Conservation (phyloP, 1,140 invertebrate genomes). For the Drosophila lini region DNA sequence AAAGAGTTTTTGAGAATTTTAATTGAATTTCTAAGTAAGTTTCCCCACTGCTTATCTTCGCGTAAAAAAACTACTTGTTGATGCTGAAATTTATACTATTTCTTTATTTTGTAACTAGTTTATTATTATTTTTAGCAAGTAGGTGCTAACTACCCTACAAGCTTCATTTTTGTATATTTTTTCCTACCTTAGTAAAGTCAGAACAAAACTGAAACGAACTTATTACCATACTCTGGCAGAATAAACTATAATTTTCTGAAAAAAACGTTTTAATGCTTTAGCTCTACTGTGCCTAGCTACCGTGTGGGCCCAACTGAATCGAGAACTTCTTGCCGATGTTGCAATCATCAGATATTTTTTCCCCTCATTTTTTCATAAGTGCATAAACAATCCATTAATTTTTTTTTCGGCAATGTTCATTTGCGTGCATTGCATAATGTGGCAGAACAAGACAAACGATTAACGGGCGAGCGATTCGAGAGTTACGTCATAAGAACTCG, state of each 20-base stretch:
- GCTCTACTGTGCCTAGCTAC: constrained; percentile 32
- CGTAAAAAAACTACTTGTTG: background rate
- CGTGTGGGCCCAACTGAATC: constrained; percentile 33
- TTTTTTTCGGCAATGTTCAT: constrained; percentile 54
- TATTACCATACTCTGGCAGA: background rate
- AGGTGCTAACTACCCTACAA: constrained; percentile 5
- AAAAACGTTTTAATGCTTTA: background rate
- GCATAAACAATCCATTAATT: constrained; percentile 42
- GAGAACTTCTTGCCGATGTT: constrained; percentile 68
- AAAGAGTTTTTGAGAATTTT: background rate
- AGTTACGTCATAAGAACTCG: constrained; percentile 78
- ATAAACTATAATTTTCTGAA: background rate
- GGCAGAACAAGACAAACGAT: constrained; percentile 25
- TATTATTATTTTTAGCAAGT: constrained; percentile 10
- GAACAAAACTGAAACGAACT: background rate
- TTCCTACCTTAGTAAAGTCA: background rate
- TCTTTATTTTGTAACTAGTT: background rate
- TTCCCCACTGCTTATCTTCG: background rate
- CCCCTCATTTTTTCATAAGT: constrained; percentile 37
- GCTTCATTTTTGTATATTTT: constrained; percentile 2
- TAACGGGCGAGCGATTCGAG: constrained; percentile 36
- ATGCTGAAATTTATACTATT: background rate
- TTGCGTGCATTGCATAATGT: constrained; percentile 65
- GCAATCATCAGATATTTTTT: constrained; percentile 51
- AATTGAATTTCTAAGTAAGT: background rate